Evolutionary conservation across 1,140 invertebrate genomes (phyloP).

Genomic region (Arctopsyche grandis): DNA sequence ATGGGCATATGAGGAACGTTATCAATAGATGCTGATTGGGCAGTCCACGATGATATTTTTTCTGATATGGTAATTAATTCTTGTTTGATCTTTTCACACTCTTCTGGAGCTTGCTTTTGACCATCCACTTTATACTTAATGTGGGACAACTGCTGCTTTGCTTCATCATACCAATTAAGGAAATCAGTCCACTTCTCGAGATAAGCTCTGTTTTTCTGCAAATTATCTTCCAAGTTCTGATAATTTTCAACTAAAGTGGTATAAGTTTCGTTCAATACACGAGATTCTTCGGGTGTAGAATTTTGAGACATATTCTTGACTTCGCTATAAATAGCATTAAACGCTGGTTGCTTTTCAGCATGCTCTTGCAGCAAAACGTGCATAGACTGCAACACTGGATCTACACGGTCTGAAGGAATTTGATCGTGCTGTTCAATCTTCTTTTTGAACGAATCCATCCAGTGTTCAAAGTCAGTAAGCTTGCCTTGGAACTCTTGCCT

Average conservation of each 20-base stretch:
- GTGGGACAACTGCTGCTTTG: constrained; percentile 82
- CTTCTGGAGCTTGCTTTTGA: constrained; percentile 73
- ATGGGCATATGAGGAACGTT: constrained; percentile 73
- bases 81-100: constrained; percentile 72
- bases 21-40: constrained; percentile 75
- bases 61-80: constrained; percentile 74
- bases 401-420: constrained; percentile 81
- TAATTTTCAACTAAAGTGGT: constrained; percentile 79
- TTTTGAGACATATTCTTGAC: constrained; percentile 78
- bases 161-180: constrained; percentile 82
- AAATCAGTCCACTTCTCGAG: constrained; percentile 88
- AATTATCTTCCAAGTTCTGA: constrained; percentile 78
- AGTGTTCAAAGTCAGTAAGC: constrained; percentile 83
- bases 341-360: constrained; percentile 78
- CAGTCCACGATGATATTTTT: constrained; percentile 76
- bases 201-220: constrained; percentile 77
- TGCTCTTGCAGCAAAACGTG: constrained; percentile 84
- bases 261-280: constrained; percentile 79
- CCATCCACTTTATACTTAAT: constrained; percentile 83
- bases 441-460: constrained; percentile 81
- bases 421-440: constrained; percentile 83
- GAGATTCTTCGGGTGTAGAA: constrained; percentile 77
- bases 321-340: constrained; percentile 82
- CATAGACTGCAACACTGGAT: constrained; percentile 79
- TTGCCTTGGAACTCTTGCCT: constrained; percentile 87